Evolutionary conservation across 2,797 vertebrate genomes (phyloP).

Genomic region (Rhabdomys pumilio): DNA sequence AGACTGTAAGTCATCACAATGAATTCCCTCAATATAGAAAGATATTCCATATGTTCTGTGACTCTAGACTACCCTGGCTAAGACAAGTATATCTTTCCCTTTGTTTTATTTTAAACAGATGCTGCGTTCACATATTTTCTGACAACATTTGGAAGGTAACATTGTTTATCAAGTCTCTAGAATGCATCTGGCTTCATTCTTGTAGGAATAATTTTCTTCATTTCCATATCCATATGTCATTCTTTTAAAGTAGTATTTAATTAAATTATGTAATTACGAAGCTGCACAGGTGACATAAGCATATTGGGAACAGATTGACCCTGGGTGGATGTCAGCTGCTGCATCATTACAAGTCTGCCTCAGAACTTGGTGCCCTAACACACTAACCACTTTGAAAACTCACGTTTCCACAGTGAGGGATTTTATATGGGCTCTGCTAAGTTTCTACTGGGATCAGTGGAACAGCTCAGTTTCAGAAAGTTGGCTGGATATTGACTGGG

Average conservation of each 20-base stretch:
- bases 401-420: background rate
- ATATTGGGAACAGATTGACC: background rate
- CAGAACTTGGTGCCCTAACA: background rate
- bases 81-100: background rate
- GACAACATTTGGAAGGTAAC: background rate
- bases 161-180: constrained; percentile 37
- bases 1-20: background rate
- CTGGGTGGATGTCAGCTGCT: background rate
- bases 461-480: background rate
- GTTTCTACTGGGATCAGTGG: background rate
- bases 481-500: background rate
- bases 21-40: background rate
- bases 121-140: background rate
- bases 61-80: background rate
- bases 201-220: constrained; percentile 14
- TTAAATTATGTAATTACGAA: background rate
- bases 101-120: background rate
- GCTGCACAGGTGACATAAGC: background rate
- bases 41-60: background rate
- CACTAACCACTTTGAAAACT: background rate
- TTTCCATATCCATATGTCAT: constrained; percentile 41
- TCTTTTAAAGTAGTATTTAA: constrained; percentile 30
- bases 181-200: constrained; percentile 25
- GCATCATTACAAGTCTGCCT: background rate
- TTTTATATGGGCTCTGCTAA: background rate